Conservation (phyloP, 2,888 invertebrate genomes). For the Stictocephala bisonia region DNA sequence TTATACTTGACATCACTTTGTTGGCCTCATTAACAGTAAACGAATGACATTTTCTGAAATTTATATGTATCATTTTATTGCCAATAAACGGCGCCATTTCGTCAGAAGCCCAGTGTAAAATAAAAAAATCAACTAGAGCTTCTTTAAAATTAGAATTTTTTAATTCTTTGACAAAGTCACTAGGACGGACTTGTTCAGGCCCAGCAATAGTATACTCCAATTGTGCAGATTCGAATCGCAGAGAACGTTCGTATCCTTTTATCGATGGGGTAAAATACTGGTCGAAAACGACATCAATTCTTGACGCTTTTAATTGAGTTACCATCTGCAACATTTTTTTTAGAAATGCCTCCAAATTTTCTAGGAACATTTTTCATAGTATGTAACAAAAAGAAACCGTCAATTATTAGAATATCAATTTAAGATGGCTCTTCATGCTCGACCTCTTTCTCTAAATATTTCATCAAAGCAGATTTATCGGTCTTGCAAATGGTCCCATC, state of each 20-base stretch:
- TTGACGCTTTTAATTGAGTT: slow-evolving; percentile 46
- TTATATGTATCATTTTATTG: neutral
- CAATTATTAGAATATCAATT: slow-evolving; percentile 59
- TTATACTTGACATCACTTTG: neutral
- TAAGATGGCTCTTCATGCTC: slow-evolving; percentile 49
- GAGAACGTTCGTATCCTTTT: slow-evolving; percentile 61
- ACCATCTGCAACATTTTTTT: slow-evolving; percentile 58
- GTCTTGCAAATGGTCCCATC: too few relatives aligned
- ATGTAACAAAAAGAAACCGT: slow-evolving; percentile 61
- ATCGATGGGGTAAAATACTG: slow-evolving; percentile 61
- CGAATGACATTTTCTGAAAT: slow-evolving; percentile 14
- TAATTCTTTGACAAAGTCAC: slow-evolving; percentile 57
- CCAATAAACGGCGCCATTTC: slow-evolving; percentile 59
- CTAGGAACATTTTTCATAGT: slow-evolving; percentile 59
- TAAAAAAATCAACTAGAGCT: slow-evolving; percentile 58
- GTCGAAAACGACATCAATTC: slow-evolving; percentile 58
- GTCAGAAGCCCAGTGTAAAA: slow-evolving; percentile 58
- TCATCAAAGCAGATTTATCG: slow-evolving; percentile 12
- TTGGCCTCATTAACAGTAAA: neutral
- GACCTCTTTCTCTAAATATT: slow-evolving; percentile 1
- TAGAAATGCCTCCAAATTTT: slow-evolving; percentile 60
- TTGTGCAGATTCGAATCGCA: slow-evolving; percentile 54
- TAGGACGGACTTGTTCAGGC: too few relatives aligned
- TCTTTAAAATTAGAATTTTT: slow-evolving; percentile 59
- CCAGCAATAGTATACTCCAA: slow-evolving; percentile 56